Base-by-base conservation (phyloP, 2,113 vertebrate species). In the Callipepla squamata region DNA sequence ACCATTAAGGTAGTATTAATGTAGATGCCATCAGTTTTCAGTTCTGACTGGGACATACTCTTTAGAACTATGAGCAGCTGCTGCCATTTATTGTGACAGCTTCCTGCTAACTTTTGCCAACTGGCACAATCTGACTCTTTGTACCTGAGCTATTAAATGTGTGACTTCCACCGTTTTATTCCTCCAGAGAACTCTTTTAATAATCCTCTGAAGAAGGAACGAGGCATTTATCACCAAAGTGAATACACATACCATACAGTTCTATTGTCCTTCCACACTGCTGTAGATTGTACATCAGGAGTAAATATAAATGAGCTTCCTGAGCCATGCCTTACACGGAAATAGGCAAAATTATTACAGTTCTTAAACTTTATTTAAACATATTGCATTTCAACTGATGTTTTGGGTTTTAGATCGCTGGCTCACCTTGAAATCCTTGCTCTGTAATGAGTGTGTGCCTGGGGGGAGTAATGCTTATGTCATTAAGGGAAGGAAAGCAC, bases 1-100 rank as follows among this genome's bases (percentile, higher is more conserved):
- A 99, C 99, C 99, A 99, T 99, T 99, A 99, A 99, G 99, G 98
- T 99, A 99, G 99, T 99, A 99, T 99, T 99, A 99, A 99, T 99
- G 99, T 99, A 99, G 99, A 99, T 99, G 99, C 99, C 99, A 99
- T 99, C 98, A 98, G 99, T 99, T 99, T 99, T 99, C 99, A 99
- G 98, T 98, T 98, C 99, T 99, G 99, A 99, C 99, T 99, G 99
- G 99, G 99, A 99, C 99, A 98, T 99, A 99, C 99, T 99, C 99
- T 99, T 99, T 99, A 99, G 99, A 99, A 99, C 99, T 99, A 98
- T 98, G 98, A 99, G 98, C 99, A 99, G 99, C 99, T 99, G 99
- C 99, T 99, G 99, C 99, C 99, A 99, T 99, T 99, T 99, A 99
- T 99, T 98, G 98, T 98, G 99, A 99, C 99, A 99, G 99, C 98